phyloP scores from a whole-genome alignment of 2,113 vertebrate species.

The Cryptotis parvus region DNA sequence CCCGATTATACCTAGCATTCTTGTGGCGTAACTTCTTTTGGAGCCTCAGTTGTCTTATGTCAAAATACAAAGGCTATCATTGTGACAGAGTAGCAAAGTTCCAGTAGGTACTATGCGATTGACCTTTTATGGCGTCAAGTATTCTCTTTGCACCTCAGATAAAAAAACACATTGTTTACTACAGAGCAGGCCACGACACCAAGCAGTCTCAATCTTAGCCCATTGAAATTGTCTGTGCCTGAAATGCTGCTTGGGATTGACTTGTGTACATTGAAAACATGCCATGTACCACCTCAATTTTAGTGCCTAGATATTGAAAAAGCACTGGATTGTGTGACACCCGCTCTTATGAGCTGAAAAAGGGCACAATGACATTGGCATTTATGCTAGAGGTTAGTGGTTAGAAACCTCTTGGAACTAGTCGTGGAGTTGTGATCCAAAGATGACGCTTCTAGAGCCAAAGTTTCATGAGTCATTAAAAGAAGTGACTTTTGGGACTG shows the following conservation, averaged over 20 bases:
- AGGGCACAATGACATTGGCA: slow-evolving; percentile 68
- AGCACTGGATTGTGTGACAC: slow-evolving; percentile 18
- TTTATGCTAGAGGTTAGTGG: slow-evolving; percentile 63
- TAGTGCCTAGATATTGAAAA: slow-evolving; percentile 4
- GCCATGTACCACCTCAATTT: slow-evolving; percentile 57
- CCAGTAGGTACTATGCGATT: background rate
- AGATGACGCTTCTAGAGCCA: slow-evolving; percentile 37
- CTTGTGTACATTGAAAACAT: slow-evolving; percentile 47
- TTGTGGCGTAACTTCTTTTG: background rate
- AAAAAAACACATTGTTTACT: slow-evolving; percentile 69
- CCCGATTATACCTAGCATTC: background rate
- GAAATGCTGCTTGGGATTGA: slow-evolving; percentile 51
- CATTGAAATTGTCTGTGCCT: slow-evolving; percentile 56
- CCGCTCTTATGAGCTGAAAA: slow-evolving; percentile 64
- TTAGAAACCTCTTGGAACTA: slow-evolving; percentile 73
- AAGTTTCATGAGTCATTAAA: slow-evolving; percentile 70
- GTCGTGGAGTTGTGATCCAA: slow-evolving; percentile 63
- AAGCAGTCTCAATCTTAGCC: slow-evolving; percentile 52
- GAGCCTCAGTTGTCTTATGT: slow-evolving; percentile 39
- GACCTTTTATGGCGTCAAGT: too few species aligned
- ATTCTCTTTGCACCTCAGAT: slow-evolving; percentile 58
- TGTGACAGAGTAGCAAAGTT: too few species aligned
- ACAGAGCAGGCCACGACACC: slow-evolving; percentile 49
- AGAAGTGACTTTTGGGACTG: slow-evolving; percentile 51
- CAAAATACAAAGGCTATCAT: background rate